Base-by-base conservation (phyloP, 64 coral and sea anemone genomes). In the Pocillopora verrucosa region DNA sequence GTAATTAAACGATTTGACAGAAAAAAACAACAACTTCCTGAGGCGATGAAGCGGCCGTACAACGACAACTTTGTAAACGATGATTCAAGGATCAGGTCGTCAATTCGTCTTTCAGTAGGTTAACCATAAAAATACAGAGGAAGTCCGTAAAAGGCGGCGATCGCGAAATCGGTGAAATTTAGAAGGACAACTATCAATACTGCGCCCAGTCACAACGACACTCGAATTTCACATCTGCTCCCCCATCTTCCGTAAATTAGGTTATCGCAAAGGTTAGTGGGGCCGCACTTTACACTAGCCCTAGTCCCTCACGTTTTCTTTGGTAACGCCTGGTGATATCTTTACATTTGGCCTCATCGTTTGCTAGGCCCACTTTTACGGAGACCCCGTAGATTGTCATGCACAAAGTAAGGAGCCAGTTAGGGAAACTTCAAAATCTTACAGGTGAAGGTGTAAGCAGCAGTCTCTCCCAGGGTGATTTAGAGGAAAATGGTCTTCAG, bases 401-500 rank as follows among this genome's bases (percentile, higher is more conserved):
- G 83, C 76, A 73, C 25, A 25, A 75, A 24, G 88, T 22, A 88
- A 59, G 65, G 56, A 90, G 34, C 81, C 87, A 88, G 65, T 93
- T 69, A 78, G 61, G 56, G 17, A 57, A 72, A 72, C 11, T 72
- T n/a, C 37, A 65, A 17, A 36, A 19, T 72, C 62, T 90, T 38
- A 91, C 90, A 17, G 81, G 17, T 5, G 64, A 9, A 7, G 56
- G 37, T 58, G 35, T 22, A 60, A 12, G n/a, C 11, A 65, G 26
- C 20, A 93, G 35, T 5, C 67, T 97, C 34, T 37, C 76, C 76
- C 95, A 97, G 57, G 79, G 81, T 5, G 24, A 77, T 35, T 80
- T 97, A 1, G 79, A 93, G 38, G 78, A 69, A 20, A 34, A 83
- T 91, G 95, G 91, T 13, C 56, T 97, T 63, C 74, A 84, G 58